Evolutionary conservation across 2,888 invertebrate species (phyloP), one percentile per base, ranked within the genome.

Genomic region (Cartodere bifasciata): DNA sequence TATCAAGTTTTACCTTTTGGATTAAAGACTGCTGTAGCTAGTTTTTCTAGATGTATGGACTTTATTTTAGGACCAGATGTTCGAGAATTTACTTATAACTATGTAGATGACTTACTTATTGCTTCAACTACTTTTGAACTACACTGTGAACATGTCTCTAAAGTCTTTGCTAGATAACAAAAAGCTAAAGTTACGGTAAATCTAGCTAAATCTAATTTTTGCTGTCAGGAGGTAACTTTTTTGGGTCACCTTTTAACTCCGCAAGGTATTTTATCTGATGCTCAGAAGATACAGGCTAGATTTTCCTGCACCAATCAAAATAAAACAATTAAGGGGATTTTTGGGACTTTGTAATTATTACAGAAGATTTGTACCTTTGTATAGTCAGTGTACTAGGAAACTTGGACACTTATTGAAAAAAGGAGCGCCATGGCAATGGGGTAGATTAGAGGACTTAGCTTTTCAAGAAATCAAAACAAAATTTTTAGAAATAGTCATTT

Each of bases 31-130:
- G 40, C 41, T 7, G 42, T 42, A 2, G 41, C 27, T 16, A 37
- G 39, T 23, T 45, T 45, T 35, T 29, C 36, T 3, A 22, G 45
- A 4, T 24, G 30, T 9, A 33, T 42, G 34, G 37, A 37, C 17
- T 10, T 25, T 12, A 31, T 41, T 12, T 28, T 55, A 3, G 50
- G 48, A 2, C 37, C 45, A n/a, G 39, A 44, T 26, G 40, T 44
- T 12, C 29, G 39, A 6, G 30, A 36, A 13, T 50, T 46, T 34
- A 29, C 44, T 4, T 26, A 38, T 4, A 39, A 33, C 21, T 53
- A 54, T 32, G 39, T 53, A 5, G 50, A 52, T 37, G 52, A 53
- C 29, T 28, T 52, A 6, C 28, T 52, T 5, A 38, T 52, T 1
- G 40, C 42, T 1, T 51, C 50, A 0, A 16, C 24, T 2, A 31